A percentile compares a stretch with the other conserved stretches of the same genome.
Evolutionary conservation across 2,888 invertebrate genomes (phyloP).

Genomic region (Lymantria monacha): DNA sequence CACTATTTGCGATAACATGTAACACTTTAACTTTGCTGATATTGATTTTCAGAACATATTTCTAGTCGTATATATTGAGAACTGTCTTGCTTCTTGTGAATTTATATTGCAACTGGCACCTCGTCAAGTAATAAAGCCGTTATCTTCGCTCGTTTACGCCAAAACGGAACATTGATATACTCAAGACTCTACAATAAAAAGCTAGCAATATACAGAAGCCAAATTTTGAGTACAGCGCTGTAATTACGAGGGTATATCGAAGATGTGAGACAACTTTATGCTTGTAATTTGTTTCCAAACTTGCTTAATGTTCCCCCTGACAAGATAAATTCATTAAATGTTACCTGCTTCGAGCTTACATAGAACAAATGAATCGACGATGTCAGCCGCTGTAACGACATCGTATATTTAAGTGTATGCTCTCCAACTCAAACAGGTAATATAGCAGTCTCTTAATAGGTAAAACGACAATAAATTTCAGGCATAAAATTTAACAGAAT

Average conservation of each 20-base stretch:
- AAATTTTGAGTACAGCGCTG: slow-evolving; percentile 55
- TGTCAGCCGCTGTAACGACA: slow-evolving; percentile 42
- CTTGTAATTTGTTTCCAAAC: slow-evolving; percentile 76
- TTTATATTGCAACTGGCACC: slow-evolving; percentile 52
- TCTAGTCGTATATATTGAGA: slow-evolving; percentile 33
- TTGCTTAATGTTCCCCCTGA: slow-evolving; percentile 73
- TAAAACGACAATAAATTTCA: no score
- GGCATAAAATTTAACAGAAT: slow-evolving; percentile 3
- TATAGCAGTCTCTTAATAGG: background rate
- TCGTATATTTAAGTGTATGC: slow-evolving; percentile 37
- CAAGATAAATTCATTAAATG: slow-evolving; percentile 78
- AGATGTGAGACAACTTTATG: slow-evolving; percentile 69
- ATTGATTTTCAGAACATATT: slow-evolving; percentile 47
- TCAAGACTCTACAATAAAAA: slow-evolving; percentile 54
- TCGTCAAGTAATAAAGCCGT: slow-evolving; percentile 70
- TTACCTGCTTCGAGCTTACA: slow-evolving; percentile 53
- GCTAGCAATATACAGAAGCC: slow-evolving; percentile 42
- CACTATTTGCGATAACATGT: slow-evolving; percentile 29
- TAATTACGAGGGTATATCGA: slow-evolving; percentile 66
- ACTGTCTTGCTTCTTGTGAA: slow-evolving; percentile 52
- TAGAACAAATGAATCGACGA: slow-evolving; percentile 48
- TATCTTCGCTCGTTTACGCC: slow-evolving; percentile 70
- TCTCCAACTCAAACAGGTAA: background rate
- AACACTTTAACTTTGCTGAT: slow-evolving; percentile 43
- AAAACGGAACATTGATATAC: slow-evolving; percentile 63